Percentiles rank a stretch among this genome's conserved stretches.
phyloP scores from a whole-genome alignment of 2,113 vertebrate genomes.

The Axis porcinus region DNA sequence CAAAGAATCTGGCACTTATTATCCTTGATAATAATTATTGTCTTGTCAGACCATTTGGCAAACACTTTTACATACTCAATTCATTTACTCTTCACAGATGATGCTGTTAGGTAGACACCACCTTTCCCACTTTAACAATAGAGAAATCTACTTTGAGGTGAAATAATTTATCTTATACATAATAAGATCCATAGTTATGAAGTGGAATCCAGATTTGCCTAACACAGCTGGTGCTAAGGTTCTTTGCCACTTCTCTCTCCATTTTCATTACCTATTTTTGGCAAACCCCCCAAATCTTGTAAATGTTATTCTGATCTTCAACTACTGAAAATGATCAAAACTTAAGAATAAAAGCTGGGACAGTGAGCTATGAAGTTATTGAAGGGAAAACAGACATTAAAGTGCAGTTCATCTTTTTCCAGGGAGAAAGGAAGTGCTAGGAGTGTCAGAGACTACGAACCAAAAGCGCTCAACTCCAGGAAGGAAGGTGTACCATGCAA shows the following conservation, averaged over 20 bases:
- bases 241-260: neutral
- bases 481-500: neutral
- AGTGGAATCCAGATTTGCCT: neutral
- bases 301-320: neutral
- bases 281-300: neutral
- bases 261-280: neutral
- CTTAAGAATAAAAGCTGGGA: neutral
- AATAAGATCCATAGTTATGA: neutral
- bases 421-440: neutral
- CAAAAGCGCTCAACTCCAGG: neutral
- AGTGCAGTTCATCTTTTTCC: neutral
- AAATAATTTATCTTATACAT: neutral
- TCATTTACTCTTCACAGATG: neutral
- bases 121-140: neutral
- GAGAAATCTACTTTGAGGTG: neutral
- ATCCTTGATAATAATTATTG: neutral
- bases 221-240: neutral
- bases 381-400: constrained; percentile 4
- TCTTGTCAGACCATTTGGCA: neutral
- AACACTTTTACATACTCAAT: neutral
- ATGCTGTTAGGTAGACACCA: neutral
- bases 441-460: neutral
- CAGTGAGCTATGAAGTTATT: neutral
- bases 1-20: neutral
- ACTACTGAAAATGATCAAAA: neutral